phyloP scores from a whole-genome alignment of 2,888 invertebrate genomes.

The Pterostichus madidus region DNA sequence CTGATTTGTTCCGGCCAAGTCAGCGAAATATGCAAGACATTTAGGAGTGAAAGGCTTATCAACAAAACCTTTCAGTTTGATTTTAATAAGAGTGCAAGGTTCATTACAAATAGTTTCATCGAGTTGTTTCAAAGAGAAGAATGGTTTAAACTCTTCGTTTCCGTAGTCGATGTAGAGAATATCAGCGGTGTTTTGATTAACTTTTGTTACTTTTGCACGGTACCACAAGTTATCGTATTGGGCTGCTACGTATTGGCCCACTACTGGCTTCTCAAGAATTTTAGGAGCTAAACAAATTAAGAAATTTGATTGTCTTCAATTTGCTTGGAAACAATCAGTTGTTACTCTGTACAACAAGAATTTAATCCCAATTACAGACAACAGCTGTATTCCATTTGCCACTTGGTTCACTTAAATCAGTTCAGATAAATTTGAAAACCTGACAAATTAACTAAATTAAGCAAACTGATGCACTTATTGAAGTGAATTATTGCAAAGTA shows the following conservation, averaged over 20 bases:
- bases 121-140: conserved; percentile 71
- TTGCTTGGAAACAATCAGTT: neutral
- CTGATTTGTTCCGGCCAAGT: conserved; percentile 38
- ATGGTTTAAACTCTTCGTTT: conserved; percentile 69
- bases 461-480: no score
- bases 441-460: no score
- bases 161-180: conserved; percentile 72
- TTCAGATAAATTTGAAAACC: no score
- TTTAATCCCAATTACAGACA: no score
- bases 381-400: no score
- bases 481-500: no score
- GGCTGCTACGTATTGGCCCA: conserved; percentile 70
- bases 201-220: conserved; percentile 70
- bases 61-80: conserved; percentile 68
- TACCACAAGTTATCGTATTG: conserved; percentile 69
- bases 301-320: neutral
- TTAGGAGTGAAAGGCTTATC: conserved; percentile 60
- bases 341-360: no score
- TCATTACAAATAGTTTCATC: conserved; percentile 70
- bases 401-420: no score
- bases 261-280: conserved; percentile 69
- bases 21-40: conserved; percentile 62
- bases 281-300: conserved; percentile 19
- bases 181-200: conserved; percentile 68
- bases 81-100: conserved; percentile 69